phyloP scores from a whole-genome alignment of 2,797 vertebrate genomes.

The Muraenolepis orangiensis region DNA sequence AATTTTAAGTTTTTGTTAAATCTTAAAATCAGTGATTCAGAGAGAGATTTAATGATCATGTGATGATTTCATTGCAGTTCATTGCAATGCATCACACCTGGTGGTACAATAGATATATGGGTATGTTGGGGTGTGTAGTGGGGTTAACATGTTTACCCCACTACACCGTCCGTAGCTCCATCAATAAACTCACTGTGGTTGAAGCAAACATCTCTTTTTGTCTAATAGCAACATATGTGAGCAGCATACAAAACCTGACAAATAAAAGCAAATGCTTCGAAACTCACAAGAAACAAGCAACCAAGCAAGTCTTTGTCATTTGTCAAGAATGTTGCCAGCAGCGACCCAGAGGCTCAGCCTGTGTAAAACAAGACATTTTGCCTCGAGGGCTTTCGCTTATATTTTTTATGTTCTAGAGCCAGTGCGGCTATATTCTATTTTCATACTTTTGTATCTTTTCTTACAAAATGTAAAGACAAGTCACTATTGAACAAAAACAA shows the following conservation, averaged over 20 bases:
- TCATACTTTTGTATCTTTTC: conserved; percentile 47
- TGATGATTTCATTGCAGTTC: conserved; percentile 47
- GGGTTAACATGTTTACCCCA: too few species aligned
- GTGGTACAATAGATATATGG: too few species aligned
- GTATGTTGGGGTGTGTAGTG: too few species aligned
- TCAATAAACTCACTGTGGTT: neutral
- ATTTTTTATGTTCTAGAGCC: conserved; percentile 59
- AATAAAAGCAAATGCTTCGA: conserved; percentile 66
- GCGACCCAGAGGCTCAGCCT: conserved; percentile 76
- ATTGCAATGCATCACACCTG: too few species aligned
- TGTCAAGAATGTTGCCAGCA: conserved; percentile 75
- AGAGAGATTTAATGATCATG: conserved; percentile 38
- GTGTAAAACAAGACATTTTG: conserved; percentile 79
- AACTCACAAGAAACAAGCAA: conserved; percentile 64
- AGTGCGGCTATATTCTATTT: conserved; percentile 32
- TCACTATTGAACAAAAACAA: neutral
- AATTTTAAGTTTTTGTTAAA: conserved; percentile 14
- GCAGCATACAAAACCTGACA: conserved; percentile 48
- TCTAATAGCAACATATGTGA: neutral
- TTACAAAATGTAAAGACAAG: conserved; percentile 44
- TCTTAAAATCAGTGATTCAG: conserved; percentile 42
- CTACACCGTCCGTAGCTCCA: neutral
- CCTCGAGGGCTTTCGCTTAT: conserved; percentile 68
- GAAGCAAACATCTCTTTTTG: neutral
- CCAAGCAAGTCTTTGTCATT: conserved; percentile 74